Evolutionary conservation across 2,888 invertebrate species (phyloP).

Genomic region (Drosophila austrosaltans): DNA sequence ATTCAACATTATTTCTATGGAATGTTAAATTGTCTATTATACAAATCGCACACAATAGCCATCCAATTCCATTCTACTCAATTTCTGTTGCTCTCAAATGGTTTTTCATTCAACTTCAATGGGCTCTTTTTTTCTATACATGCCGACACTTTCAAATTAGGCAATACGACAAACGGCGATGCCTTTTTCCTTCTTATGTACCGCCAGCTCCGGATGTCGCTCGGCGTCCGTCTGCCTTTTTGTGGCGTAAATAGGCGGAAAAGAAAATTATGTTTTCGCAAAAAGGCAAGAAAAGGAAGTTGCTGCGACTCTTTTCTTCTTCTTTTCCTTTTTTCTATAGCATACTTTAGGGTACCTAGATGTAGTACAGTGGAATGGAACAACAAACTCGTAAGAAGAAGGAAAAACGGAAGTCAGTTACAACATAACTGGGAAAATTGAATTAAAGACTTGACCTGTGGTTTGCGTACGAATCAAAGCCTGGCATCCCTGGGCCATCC

Average conservation of each 20-base stretch:
- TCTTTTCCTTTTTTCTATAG: slow-evolving; percentile 23
- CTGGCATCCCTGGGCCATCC: too few relatives aligned
- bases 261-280: slow-evolving; percentile 78
- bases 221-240: slow-evolving; percentile 48
- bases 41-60: background rate
- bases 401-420: background rate
- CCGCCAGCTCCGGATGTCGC: slow-evolving; percentile 25
- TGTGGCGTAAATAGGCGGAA: slow-evolving; percentile 74
- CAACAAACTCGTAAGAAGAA: background rate
- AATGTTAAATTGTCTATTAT: background rate
- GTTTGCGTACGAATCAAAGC: background rate
- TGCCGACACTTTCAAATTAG: slow-evolving; percentile 54
- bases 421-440: background rate
- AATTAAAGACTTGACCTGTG: background rate
- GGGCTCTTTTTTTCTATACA: slow-evolving; percentile 23
- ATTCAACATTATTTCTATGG: background rate
- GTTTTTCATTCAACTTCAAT: slow-evolving; percentile 38
- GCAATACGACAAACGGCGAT: slow-evolving; percentile 37
- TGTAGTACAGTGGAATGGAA: background rate
- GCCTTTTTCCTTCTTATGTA: slow-evolving; percentile 41
- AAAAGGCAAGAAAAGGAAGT: slow-evolving; percentile 48
- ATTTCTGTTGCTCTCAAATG: slow-evolving; percentile 56
- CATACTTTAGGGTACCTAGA: slow-evolving; percentile 23
- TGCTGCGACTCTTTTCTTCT: slow-evolving; percentile 8
- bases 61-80: slow-evolving; percentile 49